These are phyloP conservation scores for Bradypodion pumilum DNA, from an alignment of 2,797 vertebrate species.

Conservation along the genomic window DNA sequence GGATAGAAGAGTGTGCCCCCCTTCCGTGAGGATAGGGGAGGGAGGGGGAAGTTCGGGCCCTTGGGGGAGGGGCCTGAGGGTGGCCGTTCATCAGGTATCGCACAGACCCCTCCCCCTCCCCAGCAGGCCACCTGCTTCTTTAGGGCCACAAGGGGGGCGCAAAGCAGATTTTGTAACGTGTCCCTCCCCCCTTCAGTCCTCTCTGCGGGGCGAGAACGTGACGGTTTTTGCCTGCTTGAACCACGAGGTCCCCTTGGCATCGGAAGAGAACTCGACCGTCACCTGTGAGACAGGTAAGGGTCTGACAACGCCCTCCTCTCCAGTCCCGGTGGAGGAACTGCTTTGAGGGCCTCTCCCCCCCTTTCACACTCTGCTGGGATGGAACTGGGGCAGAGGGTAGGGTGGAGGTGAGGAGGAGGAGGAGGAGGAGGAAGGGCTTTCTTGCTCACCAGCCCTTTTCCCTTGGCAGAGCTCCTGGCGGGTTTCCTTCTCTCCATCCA, in stretches of 20 bases:
- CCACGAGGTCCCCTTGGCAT: conserved; percentile 90
- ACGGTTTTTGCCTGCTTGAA: conserved; percentile 95
- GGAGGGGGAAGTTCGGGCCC: too few relatives aligned
- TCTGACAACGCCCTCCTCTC: too few relatives aligned
- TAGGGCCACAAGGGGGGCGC: neutral
- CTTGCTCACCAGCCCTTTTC: neutral
- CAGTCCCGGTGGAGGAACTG: too few relatives aligned
- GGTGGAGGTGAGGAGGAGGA: neutral
- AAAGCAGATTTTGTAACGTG: too few relatives aligned
- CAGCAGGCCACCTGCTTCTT: too few relatives aligned
- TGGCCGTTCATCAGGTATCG: too few relatives aligned
- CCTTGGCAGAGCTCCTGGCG: conserved; percentile 80
- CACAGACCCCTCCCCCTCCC: too few relatives aligned
- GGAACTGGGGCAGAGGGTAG: too few relatives aligned
- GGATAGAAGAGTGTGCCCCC: neutral
- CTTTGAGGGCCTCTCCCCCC: too few relatives aligned
- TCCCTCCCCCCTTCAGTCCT: conserved; percentile 56
- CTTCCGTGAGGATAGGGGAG: too few relatives aligned
- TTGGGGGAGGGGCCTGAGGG: too few relatives aligned
- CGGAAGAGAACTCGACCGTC: conserved; percentile 83
- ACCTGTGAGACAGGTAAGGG: conserved; percentile 90
- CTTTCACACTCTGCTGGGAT: too few relatives aligned
- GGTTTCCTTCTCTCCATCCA: conserved; percentile 91
- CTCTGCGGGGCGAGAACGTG: conserved; percentile 87
- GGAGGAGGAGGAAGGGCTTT: neutral